These are phyloP conservation scores for Helobdella robusta DNA, from an alignment of 2,888 invertebrate species.

Conservation along the genomic window DNA sequence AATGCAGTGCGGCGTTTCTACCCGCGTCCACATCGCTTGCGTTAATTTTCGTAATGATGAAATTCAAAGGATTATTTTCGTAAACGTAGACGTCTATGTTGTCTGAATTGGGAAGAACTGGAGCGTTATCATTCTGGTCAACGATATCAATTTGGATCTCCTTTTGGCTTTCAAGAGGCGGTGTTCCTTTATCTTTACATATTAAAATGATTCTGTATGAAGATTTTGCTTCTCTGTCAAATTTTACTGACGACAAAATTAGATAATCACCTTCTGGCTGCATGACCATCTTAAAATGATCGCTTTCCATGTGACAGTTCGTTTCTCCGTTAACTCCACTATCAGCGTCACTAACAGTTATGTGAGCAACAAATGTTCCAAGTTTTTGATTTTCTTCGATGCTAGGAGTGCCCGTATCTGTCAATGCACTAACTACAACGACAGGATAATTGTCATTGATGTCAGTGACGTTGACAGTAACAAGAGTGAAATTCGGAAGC, in stretches of 20 bases:
- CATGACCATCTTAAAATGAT: background rate
- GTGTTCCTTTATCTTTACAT: constrained; percentile 25
- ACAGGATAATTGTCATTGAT: constrained; percentile 79
- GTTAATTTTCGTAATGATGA: constrained; percentile 31
- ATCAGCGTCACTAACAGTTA: constrained; percentile 26
- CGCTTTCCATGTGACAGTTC: constrained; percentile 26
- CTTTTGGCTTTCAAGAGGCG: constrained; percentile 27
- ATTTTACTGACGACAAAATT: constrained; percentile 20
- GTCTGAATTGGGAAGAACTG: constrained; percentile 20
- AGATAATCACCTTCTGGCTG: constrained; percentile 22
- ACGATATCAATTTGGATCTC: constrained; percentile 30
- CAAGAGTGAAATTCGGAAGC: constrained; percentile 51
- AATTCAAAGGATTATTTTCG: constrained; percentile 27
- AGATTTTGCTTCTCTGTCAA: constrained; percentile 25
- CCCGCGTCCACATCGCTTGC: constrained; percentile 41
- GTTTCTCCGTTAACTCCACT: constrained; percentile 16
- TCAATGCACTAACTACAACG: constrained; percentile 57
- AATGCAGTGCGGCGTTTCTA: constrained; percentile 46
- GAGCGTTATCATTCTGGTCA: constrained; percentile 32
- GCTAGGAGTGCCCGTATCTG: background rate
- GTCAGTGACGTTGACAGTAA: constrained; percentile 55
- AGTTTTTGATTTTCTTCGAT: constrained; percentile 23
- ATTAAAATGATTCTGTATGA: constrained; percentile 22
- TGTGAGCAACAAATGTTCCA: constrained; percentile 28
- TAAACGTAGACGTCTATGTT: constrained; percentile 19